phyloP scores from a whole-genome alignment of 2,888 invertebrate genomes.

The Amaurobius ferox region DNA sequence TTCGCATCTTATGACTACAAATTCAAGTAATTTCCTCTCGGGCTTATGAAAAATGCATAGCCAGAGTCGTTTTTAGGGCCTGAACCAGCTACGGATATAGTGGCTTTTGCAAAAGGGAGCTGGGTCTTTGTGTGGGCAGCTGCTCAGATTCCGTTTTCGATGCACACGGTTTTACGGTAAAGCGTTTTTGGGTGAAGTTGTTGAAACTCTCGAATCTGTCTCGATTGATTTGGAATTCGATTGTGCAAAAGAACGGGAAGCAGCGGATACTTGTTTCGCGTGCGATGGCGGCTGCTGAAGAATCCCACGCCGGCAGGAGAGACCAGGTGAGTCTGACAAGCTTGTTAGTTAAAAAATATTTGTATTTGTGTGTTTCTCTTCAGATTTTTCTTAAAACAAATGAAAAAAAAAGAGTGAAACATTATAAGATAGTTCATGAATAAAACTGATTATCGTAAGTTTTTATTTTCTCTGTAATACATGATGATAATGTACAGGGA shows the following conservation, averaged over 20 bases:
- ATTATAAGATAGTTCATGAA: too few species aligned
- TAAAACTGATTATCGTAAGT: too few species aligned
- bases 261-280: not conserved
- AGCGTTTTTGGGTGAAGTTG: too few species aligned
- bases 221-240: not conserved
- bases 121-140: not conserved
- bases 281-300: not conserved
- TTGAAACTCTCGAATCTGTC: not conserved
- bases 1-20: slow-evolving; percentile 72
- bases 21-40: slow-evolving; percentile 71
- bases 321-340: not conserved
- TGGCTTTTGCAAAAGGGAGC: not conserved
- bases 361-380: too few species aligned
- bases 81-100: slow-evolving; percentile 35
- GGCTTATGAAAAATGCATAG: slow-evolving; percentile 72
- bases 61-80: slow-evolving; percentile 65
- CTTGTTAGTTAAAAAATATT: too few species aligned
- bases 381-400: too few species aligned
- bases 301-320: not conserved
- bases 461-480: too few species aligned
- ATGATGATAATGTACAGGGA: too few species aligned
- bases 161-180: too few species aligned
- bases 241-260: not conserved
- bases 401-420: too few species aligned
- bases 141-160: not conserved